Conservation (phyloP, 2,888 invertebrate genomes). For the Drosophila rubida region DNA sequence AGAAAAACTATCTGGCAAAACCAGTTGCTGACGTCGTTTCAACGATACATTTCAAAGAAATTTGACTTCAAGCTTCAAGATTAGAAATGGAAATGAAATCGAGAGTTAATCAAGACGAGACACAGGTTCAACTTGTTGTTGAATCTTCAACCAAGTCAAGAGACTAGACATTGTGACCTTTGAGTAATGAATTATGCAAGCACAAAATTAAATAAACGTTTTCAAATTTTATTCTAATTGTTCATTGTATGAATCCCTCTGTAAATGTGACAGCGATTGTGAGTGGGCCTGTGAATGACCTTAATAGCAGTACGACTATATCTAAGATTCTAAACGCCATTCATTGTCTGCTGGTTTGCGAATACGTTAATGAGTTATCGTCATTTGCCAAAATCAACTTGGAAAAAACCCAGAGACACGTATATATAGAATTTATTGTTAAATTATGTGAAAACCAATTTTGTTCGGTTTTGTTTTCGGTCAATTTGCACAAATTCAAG, state of each 20-base stretch:
- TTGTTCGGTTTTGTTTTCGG: background rate
- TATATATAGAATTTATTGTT: slow-evolving; percentile 37
- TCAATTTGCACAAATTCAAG: slow-evolving; percentile 71
- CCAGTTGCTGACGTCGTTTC: slow-evolving; percentile 69
- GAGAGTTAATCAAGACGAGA: slow-evolving; percentile 53
- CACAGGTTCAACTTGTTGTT: too few relatives aligned
- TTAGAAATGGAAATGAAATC: slow-evolving; percentile 77
- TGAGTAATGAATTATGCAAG: slow-evolving; percentile 40
- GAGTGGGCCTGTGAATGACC: slow-evolving; percentile 44
- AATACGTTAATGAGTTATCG: slow-evolving; percentile 36
- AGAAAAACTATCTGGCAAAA: slow-evolving; percentile 50
- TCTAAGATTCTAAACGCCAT: slow-evolving; percentile 41
- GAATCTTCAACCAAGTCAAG: too few relatives aligned
- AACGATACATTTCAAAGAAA: slow-evolving; percentile 54
- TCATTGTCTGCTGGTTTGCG: slow-evolving; percentile 31
- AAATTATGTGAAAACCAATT: slow-evolving; percentile 62
- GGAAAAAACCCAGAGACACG: slow-evolving; percentile 23
- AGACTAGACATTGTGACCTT: slow-evolving; percentile 21
- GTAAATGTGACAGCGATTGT: slow-evolving; percentile 3
- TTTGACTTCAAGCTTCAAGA: slow-evolving; percentile 28
- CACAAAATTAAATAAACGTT: slow-evolving; percentile 18
- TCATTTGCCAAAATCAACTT: slow-evolving; percentile 44
- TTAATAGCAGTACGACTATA: slow-evolving; percentile 32
- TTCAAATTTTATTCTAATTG: slow-evolving; percentile 50
- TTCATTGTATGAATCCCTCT: slow-evolving; percentile 51